Percentiles rank a stretch among this genome's conserved stretches.
These are phyloP conservation scores for Parnassius orleans DNA, from an alignment of 2,888 invertebrate species.

Conservation along the genomic window DNA sequence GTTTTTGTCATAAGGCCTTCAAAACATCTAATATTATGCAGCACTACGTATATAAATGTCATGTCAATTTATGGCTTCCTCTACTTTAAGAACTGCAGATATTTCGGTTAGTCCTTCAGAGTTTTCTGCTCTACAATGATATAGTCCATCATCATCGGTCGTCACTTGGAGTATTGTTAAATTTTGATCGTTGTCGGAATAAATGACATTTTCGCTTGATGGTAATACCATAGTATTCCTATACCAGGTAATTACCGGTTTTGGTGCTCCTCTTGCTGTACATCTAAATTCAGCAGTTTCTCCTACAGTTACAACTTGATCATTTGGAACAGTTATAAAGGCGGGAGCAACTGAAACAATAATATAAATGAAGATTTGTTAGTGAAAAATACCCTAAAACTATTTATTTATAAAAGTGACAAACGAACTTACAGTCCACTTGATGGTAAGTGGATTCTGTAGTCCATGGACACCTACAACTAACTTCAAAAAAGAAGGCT, in stretches of 20 bases:
- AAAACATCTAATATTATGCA: too few species aligned
- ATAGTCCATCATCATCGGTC: constrained; percentile 87
- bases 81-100: constrained; percentile 83
- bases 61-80: too few species aligned
- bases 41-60: too few species aligned
- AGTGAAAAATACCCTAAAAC: not conserved
- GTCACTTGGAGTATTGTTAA: constrained; percentile 75
- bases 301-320: constrained; percentile 77
- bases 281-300: constrained; percentile 77
- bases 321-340: constrained; percentile 85
- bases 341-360: constrained; percentile 85
- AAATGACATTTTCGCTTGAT: constrained; percentile 65
- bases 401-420: not conserved
- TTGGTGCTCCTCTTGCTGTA: constrained; percentile 87
- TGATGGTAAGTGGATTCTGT: too few species aligned
- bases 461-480: too few species aligned
- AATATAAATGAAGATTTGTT: not conserved
- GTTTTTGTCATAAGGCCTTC: too few species aligned
- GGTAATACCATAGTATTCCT: constrained; percentile 82
- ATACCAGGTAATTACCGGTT: constrained; percentile 89
- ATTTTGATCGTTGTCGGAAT: constrained; percentile 82
- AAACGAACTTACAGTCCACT: too few species aligned
- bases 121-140: constrained; percentile 90
- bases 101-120: constrained; percentile 86
- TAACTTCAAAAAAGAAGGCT: too few species aligned